A percentile compares a stretch with the other conserved stretches of the same genome.
phyloP scores from a whole-genome alignment of 2,113 vertebrate species.

The Spizaetus ornatus region DNA sequence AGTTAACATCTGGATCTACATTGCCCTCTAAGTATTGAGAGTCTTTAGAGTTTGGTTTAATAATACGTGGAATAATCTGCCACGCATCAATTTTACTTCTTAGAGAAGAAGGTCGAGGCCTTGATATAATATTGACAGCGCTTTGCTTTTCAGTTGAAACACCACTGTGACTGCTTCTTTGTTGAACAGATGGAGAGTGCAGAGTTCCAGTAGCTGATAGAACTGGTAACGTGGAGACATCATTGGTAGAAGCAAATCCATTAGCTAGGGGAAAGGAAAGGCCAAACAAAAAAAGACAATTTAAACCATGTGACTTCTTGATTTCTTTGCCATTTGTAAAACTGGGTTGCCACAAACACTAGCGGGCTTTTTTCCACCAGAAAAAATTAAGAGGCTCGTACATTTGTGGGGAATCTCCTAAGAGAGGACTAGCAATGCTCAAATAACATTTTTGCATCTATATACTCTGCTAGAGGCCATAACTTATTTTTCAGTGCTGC shows the following conservation, averaged over 20 bases:
- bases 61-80: slow-evolving; percentile 69
- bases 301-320: background rate
- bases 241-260: background rate
- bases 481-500: background rate
- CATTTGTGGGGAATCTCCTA: background rate
- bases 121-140: slow-evolving; percentile 17
- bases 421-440: background rate
- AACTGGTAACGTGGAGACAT: background rate
- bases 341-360: background rate
- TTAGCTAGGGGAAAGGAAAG: slow-evolving; percentile 32
- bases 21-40: slow-evolving; percentile 67
- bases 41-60: slow-evolving; percentile 77
- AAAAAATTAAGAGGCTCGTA: background rate
- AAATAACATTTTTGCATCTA: background rate
- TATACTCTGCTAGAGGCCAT: background rate
- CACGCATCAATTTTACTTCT: slow-evolving; percentile 74
- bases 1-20: slow-evolving; percentile 49
- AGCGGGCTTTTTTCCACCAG: background rate
- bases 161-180: background rate
- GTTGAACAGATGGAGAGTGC: background rate
- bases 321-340: background rate
- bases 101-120: slow-evolving; percentile 74
- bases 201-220: background rate
- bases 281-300: background rate
- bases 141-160: slow-evolving; percentile 14